Percentiles rank a stretch among this genome's conserved stretches.
Evolutionary conservation across 2,888 invertebrate species (phyloP).

Genomic region (Zaprionus lineosus): DNA sequence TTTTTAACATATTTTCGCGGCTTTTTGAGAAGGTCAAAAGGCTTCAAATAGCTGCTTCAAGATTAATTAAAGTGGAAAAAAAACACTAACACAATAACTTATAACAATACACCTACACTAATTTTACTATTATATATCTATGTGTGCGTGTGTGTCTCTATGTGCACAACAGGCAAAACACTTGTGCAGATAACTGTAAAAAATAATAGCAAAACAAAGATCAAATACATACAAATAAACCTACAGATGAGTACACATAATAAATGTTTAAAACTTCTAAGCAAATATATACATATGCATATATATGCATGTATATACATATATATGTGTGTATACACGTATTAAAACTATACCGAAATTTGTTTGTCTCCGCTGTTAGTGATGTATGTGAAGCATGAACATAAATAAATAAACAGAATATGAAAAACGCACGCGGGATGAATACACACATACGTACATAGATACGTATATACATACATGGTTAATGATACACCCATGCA

Average conservation of each 20-base stretch:
- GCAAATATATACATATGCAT: slow-evolving; percentile 7
- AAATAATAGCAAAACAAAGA: slow-evolving; percentile 25
- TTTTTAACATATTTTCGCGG: slow-evolving; percentile 59
- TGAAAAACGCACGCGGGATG: slow-evolving; percentile 30
- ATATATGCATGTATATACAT: background rate
- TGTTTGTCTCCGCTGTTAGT: too few species aligned
- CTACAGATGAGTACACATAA: background rate
- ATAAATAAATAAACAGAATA: slow-evolving; percentile 48
- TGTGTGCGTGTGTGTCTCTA: slow-evolving; percentile 3
- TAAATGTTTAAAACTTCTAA: slow-evolving; percentile 20
- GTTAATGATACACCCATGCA: slow-evolving; percentile 41
- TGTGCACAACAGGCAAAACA: slow-evolving; percentile 24
- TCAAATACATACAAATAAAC: background rate
- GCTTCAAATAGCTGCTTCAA: slow-evolving; percentile 23
- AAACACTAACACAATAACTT: slow-evolving; percentile 11
- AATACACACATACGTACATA: background rate
- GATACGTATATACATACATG: slow-evolving; percentile 7
- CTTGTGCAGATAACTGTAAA: slow-evolving; percentile 26
- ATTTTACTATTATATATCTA: slow-evolving; percentile 3
- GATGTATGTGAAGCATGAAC: slow-evolving; percentile 38
- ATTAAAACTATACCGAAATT: too few species aligned
- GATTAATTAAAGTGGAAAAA: background rate
- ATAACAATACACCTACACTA: slow-evolving; percentile 36
- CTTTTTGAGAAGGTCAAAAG: slow-evolving; percentile 63
- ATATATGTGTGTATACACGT: slow-evolving; percentile 2